Base-by-base conservation (phyloP, 2,797 vertebrate genomes). In the Mus caroli region DNA sequence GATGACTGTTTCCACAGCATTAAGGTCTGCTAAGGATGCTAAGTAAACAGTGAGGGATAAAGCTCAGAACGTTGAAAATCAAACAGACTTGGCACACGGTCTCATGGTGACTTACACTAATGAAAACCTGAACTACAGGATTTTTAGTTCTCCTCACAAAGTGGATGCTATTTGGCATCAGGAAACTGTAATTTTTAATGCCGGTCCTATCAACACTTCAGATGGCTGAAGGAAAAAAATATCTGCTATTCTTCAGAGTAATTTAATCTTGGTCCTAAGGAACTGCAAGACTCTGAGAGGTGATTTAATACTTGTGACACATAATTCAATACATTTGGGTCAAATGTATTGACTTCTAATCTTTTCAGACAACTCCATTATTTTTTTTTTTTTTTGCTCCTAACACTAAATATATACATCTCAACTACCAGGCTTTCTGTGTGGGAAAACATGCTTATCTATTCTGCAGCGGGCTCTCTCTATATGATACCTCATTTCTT, bases 1-100 rank as follows among this genome's bases (percentile, higher is more conserved):
- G 97, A 24, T 97, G 97, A 98, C 92, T 20, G 13, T 94, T 97
- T 97, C 97, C 58, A 93, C 97, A 97, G 96, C 93, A 94, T 40
- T 94, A 50, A 91, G 98, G 96, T 97, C 90, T 92, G 85, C 34
- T 3, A 40, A 94, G 95, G 95, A 97, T 46, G 87, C 88, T 0
- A 1, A 52, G 3, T 95, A 92, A 97, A 97, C 9, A 82, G 20
- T 64, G 76, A 11, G 86, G 77, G 75, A 94, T 86, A 94, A 94
- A 95, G 75, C 0, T 80, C 95, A 43, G 92, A 93, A 88, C 84
- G 87, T 78, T 90, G 78, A 92, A 96, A 95, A 94, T 26, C 10
- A 83, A 83, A 80, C 8, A 69, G 2, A 15, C 7, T 77, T 87
- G 79, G 58, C 34, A 58, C 8, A 88, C 79, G 89, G 37, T 91